A percentile compares a stretch with the other conserved stretches of the same genome.
Evolutionary conservation across 2,113 vertebrate genomes (phyloP).

Genomic region (Laticauda colubrina): DNA sequence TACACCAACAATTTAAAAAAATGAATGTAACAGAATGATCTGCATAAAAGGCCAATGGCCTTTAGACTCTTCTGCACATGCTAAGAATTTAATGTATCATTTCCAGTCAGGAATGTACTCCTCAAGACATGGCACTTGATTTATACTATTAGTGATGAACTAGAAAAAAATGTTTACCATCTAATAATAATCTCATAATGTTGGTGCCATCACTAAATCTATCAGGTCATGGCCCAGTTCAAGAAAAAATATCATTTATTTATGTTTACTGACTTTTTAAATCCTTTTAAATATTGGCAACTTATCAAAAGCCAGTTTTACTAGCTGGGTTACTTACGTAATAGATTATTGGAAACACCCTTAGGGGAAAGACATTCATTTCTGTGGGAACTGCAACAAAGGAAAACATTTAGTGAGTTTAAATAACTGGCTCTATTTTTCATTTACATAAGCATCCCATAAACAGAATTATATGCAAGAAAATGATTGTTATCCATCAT

Average conservation of each 20-base stretch:
- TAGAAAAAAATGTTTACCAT: not conserved
- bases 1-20: not conserved
- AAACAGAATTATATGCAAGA: constrained; percentile 23
- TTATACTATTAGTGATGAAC: not conserved
- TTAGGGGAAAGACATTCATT: not conserved
- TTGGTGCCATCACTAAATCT: not conserved
- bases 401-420: not conserved
- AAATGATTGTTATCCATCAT: not conserved
- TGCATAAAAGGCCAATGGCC: not conserved
- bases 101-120: not conserved
- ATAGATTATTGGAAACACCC: not conserved
- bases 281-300: not conserved
- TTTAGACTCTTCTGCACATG: not conserved
- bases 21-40: not conserved
- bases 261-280: not conserved
- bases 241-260: not conserved
- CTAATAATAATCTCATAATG: not conserved
- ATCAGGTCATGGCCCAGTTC: not conserved
- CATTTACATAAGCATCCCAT: not conserved
- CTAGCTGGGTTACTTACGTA: not conserved
- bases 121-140: not conserved
- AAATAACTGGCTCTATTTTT: constrained; percentile 33
- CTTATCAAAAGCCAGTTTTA: not conserved
- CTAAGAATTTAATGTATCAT: not conserved
- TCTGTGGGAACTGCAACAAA: not conserved